These are phyloP conservation scores for Morpho helenor DNA, from an alignment of 2,888 invertebrate species.

Conservation along the genomic window DNA sequence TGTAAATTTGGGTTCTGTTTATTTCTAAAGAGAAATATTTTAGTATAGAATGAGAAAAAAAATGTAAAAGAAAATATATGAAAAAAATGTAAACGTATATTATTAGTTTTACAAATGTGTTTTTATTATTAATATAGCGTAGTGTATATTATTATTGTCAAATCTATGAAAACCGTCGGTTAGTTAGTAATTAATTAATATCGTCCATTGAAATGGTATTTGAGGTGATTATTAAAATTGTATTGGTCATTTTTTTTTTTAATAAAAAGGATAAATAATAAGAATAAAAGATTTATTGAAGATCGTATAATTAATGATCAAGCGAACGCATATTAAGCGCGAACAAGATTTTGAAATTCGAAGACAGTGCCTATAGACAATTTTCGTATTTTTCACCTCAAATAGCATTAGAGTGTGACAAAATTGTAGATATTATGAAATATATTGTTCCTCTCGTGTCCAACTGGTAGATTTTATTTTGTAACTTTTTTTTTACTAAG, in stretches of 20 bases:
- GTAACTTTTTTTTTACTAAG: neutral
- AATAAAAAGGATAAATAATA: too few relatives aligned
- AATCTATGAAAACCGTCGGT: constrained; percentile 42
- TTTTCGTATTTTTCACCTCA: too few relatives aligned
- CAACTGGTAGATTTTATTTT: constrained; percentile 14
- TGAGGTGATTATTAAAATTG: too few relatives aligned
- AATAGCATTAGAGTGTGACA: neutral
- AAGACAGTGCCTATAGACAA: too few relatives aligned
- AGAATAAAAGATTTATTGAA: too few relatives aligned
- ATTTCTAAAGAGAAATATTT: constrained; percentile 20
- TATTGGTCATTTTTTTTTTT: too few relatives aligned
- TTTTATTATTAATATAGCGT: constrained; percentile 12
- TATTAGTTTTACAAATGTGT: constrained; percentile 8
- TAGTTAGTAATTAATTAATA: constrained; percentile 14
- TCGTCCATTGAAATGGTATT: too few relatives aligned
- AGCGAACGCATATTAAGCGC: too few relatives aligned
- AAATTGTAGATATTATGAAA: constrained; percentile 19
- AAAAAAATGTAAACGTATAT: constrained; percentile 18
- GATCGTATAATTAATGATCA: too few relatives aligned
- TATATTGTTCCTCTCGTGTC: constrained; percentile 26
- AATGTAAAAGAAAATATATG: constrained; percentile 16
- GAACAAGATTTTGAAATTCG: too few relatives aligned
- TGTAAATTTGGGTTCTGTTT: constrained; percentile 2
- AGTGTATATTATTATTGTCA: constrained; percentile 27
- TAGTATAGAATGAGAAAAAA: constrained; percentile 18